phyloP scores from a whole-genome alignment of 1,140 invertebrate genomes.

The Vollenhovia emeryi region DNA sequence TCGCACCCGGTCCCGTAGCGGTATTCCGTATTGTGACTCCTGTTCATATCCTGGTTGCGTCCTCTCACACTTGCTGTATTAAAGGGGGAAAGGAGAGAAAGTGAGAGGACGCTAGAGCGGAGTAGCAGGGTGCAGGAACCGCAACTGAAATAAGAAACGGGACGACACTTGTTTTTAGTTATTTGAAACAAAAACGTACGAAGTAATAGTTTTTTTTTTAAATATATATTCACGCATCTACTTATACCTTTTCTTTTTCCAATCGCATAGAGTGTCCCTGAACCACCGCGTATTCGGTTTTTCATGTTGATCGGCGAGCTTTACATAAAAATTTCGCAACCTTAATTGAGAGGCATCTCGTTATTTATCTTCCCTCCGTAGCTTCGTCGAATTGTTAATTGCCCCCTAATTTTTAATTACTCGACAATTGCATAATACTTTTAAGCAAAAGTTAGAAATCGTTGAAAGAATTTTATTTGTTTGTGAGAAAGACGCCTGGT shows the following conservation, averaged over 20 bases:
- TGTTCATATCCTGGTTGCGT: neutral
- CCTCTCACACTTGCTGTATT: neutral
- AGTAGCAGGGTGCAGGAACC: neutral
- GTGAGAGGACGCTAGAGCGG: no score
- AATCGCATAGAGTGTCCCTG: neutral
- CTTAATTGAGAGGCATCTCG: neutral
- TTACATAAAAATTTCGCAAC: conserved; percentile 1
- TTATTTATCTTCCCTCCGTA: neutral
- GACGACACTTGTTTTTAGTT: neutral
- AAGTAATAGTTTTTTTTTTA: neutral
- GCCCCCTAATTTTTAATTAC: neutral
- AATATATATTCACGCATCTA: neutral
- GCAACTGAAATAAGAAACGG: conserved; percentile 9
- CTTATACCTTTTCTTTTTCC: conserved; percentile 16
- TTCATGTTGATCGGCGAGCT: neutral
- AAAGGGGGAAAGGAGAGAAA: no score
- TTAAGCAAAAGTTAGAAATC: neutral
- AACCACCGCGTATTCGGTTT: neutral
- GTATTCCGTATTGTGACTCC: conserved; percentile 42
- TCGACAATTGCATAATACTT: neutral
- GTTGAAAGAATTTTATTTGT: neutral
- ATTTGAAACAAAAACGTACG: neutral
- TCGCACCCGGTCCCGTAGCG: conserved; percentile 20
- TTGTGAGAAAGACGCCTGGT: neutral
- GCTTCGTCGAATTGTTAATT: neutral